Evolutionary conservation across 1,140 invertebrate species (phyloP).

Genomic region (Pseudoatta argentina): DNA sequence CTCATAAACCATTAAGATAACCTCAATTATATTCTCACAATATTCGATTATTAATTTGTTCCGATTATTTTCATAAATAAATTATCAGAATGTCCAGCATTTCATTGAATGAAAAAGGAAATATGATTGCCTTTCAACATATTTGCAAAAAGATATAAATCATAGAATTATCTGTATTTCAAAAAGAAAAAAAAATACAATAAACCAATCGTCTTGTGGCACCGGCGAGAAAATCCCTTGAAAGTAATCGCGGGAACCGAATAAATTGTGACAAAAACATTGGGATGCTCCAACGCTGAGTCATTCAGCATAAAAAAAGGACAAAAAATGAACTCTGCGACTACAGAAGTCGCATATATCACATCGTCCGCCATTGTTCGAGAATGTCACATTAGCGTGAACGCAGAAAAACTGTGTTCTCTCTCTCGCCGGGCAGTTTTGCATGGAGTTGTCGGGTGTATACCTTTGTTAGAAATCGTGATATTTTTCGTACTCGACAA

Average conservation of each 20-base stretch:
- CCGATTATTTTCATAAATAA: neutral
- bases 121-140: neutral
- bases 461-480: neutral
- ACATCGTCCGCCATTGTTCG: conserved; percentile 29
- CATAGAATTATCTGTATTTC: conserved; percentile 17
- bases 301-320: conserved; percentile 19
- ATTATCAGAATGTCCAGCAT: neutral
- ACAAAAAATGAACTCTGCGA: neutral
- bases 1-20: neutral
- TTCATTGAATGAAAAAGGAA: neutral
- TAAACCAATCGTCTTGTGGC: neutral
- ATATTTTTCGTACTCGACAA: conserved; percentile 1
- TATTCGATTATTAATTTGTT: neutral
- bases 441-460: neutral
- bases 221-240: conserved; percentile 8
- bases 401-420: conserved; percentile 17
- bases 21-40: neutral
- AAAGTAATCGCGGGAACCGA: conserved; percentile 18
- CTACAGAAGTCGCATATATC: conserved; percentile 22
- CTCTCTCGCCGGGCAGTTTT: neutral
- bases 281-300: neutral
- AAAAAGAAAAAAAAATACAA: neutral
- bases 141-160: neutral
- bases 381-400: conserved; percentile 9
- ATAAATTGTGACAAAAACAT: conserved; percentile 44